Percentiles rank a stretch among this genome's conserved stretches.
phyloP scores from a whole-genome alignment of 2,888 invertebrate genomes.

The Eilema depressum region DNA sequence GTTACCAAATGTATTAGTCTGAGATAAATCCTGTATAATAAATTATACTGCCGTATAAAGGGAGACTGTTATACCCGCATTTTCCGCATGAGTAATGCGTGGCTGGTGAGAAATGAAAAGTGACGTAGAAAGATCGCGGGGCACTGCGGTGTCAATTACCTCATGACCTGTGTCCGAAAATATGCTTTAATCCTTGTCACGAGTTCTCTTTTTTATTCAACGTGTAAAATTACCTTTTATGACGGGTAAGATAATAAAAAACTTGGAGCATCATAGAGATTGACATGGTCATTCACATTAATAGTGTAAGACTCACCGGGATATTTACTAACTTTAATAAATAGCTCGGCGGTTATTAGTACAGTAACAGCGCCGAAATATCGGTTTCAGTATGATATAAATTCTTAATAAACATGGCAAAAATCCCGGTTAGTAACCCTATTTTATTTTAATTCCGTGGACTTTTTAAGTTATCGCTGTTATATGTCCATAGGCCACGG shows the following conservation, averaged over 20 bases:
- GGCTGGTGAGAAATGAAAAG: constrained; percentile 8
- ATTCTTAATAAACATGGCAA: no score
- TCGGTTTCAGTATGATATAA: no score
- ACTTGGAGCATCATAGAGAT: no score
- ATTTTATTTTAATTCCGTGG: no score
- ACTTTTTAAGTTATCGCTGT: no score
- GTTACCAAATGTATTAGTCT: neutral
- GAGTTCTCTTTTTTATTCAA: neutral
- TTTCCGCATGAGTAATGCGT: constrained; percentile 17
- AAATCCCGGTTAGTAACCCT: no score
- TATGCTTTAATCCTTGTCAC: constrained; percentile 18
- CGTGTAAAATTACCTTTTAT: constrained; percentile 11
- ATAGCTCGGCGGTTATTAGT: no score
- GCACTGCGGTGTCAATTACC: constrained; percentile 25
- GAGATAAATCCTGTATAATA: constrained; percentile 1
- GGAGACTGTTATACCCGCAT: constrained; percentile 8
- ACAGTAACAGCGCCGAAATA: no score
- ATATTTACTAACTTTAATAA: no score
- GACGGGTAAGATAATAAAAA: neutral
- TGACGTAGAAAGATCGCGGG: constrained; percentile 20
- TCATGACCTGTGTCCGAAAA: constrained; percentile 24
- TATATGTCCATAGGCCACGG: no score
- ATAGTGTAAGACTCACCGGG: no score
- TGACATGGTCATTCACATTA: no score
- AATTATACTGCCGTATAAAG: constrained; percentile 12